These are phyloP conservation scores for Drosophila sechellia DNA, from an alignment of 1,140 invertebrate species.

Conservation along the genomic window DNA sequence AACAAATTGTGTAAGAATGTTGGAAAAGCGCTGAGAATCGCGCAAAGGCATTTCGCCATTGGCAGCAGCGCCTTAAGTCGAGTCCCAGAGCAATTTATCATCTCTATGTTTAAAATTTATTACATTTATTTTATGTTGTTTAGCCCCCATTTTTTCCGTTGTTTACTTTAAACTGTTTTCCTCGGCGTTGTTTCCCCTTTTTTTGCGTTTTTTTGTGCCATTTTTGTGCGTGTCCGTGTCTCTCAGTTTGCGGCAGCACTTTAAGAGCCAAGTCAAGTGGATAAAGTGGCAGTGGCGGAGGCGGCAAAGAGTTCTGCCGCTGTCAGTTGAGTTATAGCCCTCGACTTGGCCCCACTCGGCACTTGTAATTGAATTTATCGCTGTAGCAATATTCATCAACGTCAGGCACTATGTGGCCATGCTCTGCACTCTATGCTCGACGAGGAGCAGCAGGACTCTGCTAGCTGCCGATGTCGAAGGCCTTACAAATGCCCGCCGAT, in stretches of 20 bases:
- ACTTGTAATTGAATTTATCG: constrained; percentile 78
- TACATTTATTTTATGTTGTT: constrained; percentile 82
- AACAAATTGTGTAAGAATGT: constrained; percentile 81
- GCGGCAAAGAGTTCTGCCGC: constrained; percentile 51
- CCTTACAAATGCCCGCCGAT: constrained; percentile 62
- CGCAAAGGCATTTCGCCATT: constrained; percentile 35
- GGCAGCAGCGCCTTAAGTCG: constrained; percentile 71
- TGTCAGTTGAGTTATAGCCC: constrained; percentile 67
- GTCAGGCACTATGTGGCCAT: constrained; percentile 30
- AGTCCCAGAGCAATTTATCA: constrained; percentile 81
- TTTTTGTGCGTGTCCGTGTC: constrained; percentile 39
- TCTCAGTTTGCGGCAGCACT: constrained; percentile 49
- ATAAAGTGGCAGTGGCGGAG: constrained; percentile 49
- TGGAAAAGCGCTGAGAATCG: constrained; percentile 17
- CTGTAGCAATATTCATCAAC: constrained; percentile 75
- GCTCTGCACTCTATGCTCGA: neutral
- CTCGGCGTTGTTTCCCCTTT: constrained; percentile 8
- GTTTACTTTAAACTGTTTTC: constrained; percentile 55
- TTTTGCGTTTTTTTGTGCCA: neutral
- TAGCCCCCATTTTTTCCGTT: constrained; percentile 28
- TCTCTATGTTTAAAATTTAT: constrained; percentile 83
- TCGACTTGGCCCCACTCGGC: constrained; percentile 43
- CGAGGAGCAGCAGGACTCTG: constrained; percentile 10
- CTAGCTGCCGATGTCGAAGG: constrained; percentile 18
- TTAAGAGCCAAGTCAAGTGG: constrained; percentile 64